A percentile compares a stretch with the other conserved stretches of the same genome.
Evolutionary conservation across 1,140 invertebrate genomes (phyloP).

Genomic region (Akabosia matsudoensis): DNA sequence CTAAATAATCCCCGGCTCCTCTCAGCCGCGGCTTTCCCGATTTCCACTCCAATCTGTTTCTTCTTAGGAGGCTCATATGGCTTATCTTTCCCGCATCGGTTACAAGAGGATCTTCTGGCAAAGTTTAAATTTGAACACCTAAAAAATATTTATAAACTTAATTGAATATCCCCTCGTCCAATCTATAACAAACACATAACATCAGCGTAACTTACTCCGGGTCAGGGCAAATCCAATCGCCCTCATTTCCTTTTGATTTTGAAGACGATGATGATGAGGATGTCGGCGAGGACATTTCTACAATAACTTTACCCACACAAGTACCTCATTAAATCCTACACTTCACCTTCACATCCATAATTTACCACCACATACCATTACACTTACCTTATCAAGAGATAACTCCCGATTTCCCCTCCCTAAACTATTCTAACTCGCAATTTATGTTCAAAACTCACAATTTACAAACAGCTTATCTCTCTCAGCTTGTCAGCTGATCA

Average conservation of each 20-base stretch:
- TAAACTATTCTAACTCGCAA: too few species aligned
- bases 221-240: slow-evolving; percentile 46
- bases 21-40: slow-evolving; percentile 95
- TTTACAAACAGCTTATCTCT: background rate
- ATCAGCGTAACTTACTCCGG: slow-evolving; percentile 37
- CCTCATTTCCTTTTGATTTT: slow-evolving; percentile 30
- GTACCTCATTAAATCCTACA: too few species aligned
- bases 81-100: slow-evolving; percentile 77
- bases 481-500: background rate
- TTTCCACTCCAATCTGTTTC: slow-evolving; percentile 92
- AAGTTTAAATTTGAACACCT: slow-evolving; percentile 95
- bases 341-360: too few species aligned
- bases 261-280: background rate
- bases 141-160: slow-evolving; percentile 33
- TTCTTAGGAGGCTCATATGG: slow-evolving; percentile 64
- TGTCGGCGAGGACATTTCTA: background rate
- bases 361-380: too few species aligned
- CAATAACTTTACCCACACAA: too few species aligned
- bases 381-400: too few species aligned
- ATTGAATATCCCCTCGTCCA: background rate
- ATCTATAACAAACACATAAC: background rate
- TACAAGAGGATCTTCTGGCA: slow-evolving; percentile 81
- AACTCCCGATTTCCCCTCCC: too few species aligned
- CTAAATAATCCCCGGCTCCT: slow-evolving; percentile 97
- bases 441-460: background rate